Evolutionary conservation across 2,113 vertebrate genomes (phyloP).

Genomic region (Oryzias celebensis): DNA sequence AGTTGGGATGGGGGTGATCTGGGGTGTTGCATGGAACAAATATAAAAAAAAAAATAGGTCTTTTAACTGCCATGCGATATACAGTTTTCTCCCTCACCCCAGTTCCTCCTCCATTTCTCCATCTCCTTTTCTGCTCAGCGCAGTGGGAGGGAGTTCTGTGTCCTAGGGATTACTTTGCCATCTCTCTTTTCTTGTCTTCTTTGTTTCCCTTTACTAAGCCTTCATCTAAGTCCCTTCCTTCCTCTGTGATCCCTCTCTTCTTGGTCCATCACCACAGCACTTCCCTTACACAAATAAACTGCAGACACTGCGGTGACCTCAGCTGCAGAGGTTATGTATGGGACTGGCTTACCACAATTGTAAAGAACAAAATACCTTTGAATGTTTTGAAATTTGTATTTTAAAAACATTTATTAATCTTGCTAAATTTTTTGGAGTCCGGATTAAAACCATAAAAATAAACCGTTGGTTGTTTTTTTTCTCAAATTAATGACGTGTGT

Average conservation of each 20-base stretch:
- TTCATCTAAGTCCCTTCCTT: constrained; percentile 70
- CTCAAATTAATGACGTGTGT: too few relatives aligned
- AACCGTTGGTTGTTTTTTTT: too few relatives aligned
- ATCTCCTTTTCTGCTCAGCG: constrained; percentile 54
- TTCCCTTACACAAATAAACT: constrained; percentile 60
- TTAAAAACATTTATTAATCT: too few relatives aligned
- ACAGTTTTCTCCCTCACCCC: constrained; percentile 12
- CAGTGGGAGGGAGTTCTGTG: constrained; percentile 51
- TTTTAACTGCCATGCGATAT: constrained; percentile 45
- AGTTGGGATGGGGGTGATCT: constrained; percentile 32
- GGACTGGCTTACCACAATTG: constrained; percentile 25
- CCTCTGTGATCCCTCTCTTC: constrained; percentile 55
- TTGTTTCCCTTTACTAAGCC: constrained; percentile 62
- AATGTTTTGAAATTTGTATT: too few relatives aligned
- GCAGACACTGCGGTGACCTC: constrained; percentile 55
- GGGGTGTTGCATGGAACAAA: constrained; percentile 32
- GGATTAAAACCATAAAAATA: too few relatives aligned
- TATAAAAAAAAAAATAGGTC: constrained; percentile 40
- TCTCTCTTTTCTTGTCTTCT: constrained; percentile 52
- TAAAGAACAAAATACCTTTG: not conserved
- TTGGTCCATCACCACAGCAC: constrained; percentile 58
- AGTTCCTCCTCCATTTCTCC: constrained; percentile 17
- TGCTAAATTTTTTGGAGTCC: too few relatives aligned
- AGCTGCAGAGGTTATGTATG: constrained; percentile 24
- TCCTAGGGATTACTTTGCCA: constrained; percentile 63